phyloP scores from a whole-genome alignment of 2,113 vertebrate species.

The Lathamus discolor region DNA sequence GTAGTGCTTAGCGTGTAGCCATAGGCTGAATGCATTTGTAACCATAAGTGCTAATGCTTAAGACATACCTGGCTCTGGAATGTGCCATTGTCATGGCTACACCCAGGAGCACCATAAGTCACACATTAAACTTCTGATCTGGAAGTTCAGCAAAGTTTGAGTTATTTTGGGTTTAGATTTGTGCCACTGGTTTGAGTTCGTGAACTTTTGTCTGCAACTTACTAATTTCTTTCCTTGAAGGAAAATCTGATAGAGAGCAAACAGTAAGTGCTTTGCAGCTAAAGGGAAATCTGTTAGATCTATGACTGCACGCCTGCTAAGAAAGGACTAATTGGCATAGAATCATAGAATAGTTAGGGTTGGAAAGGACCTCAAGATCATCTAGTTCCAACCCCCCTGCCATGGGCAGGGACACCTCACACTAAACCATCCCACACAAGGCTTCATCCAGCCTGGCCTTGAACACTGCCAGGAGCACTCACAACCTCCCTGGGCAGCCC shows the following conservation, averaged over 20 bases:
- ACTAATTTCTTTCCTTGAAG: neutral
- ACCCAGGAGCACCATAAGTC: neutral
- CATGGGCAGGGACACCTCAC: no score
- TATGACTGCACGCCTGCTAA: neutral
- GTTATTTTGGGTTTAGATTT: neutral
- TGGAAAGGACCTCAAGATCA: no score
- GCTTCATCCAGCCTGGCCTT: no score
- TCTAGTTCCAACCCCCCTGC: no score
- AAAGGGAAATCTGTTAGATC: neutral
- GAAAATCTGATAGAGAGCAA: neutral
- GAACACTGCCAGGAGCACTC: no score
- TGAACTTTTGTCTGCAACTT: neutral
- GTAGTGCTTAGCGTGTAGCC: neutral
- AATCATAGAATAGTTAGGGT: no score
- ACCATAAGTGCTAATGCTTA: neutral
- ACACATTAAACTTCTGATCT: neutral
- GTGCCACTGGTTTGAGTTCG: neutral
- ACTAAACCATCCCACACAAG: no score
- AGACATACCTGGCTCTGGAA: neutral
- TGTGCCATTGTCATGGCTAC: neutral
- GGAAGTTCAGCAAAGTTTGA: neutral
- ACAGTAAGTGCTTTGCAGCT: neutral
- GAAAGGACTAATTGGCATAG: neutral
- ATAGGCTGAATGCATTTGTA: neutral
- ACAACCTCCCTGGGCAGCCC: no score